Base-by-base conservation (phyloP, 2,797 vertebrate species). In the Chaenodraco wilsoni region DNA sequence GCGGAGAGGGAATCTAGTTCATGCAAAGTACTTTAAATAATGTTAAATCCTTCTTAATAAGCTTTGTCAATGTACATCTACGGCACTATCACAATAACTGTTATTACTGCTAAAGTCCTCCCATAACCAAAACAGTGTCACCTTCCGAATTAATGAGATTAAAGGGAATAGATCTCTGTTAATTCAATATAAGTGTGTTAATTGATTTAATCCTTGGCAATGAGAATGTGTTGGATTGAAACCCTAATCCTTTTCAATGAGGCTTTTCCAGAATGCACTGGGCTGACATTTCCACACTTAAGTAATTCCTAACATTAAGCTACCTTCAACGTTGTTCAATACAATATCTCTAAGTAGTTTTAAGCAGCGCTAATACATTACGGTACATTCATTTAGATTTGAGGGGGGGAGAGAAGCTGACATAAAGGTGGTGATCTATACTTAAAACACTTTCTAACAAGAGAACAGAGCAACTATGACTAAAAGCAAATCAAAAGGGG, bases 381-480 rank as follows among this genome's bases (percentile, higher is more conserved):
- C 40, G 56, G 27, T 4, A 23, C 45, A 66, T 16, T 9, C 12
- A 33, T 57, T 56, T 48, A 41, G 37, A 67, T 48, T 14, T 4
- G 41, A 4, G 17, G 2, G 1, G 16, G 23, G 16, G 10, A 40
- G 6, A 37, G 33, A 7, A 37, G 33, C 33, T 37, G 33, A 37
- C 33, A 17, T 27, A 3, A 37, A 54, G 15, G 14, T 45, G 49
- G 27, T 19, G 40, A 19, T 56, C 27, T 49, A 55, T 33, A 31
- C 44, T 50, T 2, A 44, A 55, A 64, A 72, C 21, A 58, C 27
- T 11, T 49, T 58, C 21, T 73, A 52, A 14, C 37, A 44, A 41
- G 37, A 49, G 3, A 41, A 4, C 5, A 52, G 19, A 62, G 3
- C 58, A 51, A 27, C 40, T 51, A 57, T 31, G 50, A 74, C 19